Conservation (phyloP, 1,140 invertebrate species). For the Wiebesia pumilae region DNA sequence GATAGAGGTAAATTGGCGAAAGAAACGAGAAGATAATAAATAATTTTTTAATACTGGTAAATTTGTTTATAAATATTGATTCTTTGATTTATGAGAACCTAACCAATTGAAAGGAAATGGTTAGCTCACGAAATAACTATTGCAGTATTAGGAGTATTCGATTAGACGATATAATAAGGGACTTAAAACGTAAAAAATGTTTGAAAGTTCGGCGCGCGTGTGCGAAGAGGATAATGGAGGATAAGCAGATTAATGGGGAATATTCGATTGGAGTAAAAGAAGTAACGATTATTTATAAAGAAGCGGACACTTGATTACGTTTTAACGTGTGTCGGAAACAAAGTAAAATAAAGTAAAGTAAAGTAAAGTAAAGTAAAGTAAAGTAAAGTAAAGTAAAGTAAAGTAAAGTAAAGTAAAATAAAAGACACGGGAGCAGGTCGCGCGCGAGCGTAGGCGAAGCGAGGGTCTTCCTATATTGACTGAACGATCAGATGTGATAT, state of each 20-base stretch:
- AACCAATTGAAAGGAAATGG: background rate
- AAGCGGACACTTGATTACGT: slow-evolving; percentile 34
- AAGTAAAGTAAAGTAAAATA: slow-evolving; percentile 3
- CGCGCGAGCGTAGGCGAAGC: slow-evolving; percentile 65
- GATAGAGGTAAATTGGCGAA: too few species aligned
- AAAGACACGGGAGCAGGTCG: slow-evolving; percentile 57
- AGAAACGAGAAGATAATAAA: too few species aligned
- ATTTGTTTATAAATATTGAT: too few species aligned
- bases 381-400: too few species aligned
- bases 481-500: slow-evolving; percentile 76
- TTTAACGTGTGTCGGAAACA: slow-evolving; percentile 51
- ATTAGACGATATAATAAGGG: background rate
- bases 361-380: too few species aligned
- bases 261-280: background rate
- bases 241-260: background rate
- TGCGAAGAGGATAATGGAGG: too few species aligned
- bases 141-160: slow-evolving; percentile 17
- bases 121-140: background rate
- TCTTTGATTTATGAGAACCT: too few species aligned
- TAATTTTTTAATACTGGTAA: too few species aligned
- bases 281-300: slow-evolving; percentile 11
- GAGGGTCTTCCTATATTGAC: slow-evolving; percentile 76
- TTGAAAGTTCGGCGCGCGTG: background rate
- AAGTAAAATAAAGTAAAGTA: background rate
- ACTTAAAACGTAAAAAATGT: background rate